Evolutionary conservation across 1,140 invertebrate species (phyloP), one percentile per base, ranked within the genome.

Genomic region (Drosophila mojavensis): DNA sequence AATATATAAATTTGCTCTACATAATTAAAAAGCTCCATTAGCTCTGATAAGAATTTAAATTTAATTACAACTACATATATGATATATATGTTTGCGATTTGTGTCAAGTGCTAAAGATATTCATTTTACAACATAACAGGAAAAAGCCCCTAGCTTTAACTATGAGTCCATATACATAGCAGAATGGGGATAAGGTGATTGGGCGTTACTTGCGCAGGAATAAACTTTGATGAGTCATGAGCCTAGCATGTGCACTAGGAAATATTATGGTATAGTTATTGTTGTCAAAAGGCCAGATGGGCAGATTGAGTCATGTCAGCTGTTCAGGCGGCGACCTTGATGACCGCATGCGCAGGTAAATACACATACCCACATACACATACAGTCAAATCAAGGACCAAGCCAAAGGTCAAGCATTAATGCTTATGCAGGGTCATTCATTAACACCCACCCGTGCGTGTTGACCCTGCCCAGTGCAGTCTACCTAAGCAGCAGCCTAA

Each of bases 271-370:
- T 10, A 39, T 39, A 39, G 33, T 39, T 39, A 10, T 11, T 39
- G 36, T 39, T 39, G 36, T 10, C 36, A 39, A 39, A 39, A 39
- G 36, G 43, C 17, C 43, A 47, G 17, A 47, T 51, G 20, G 13
- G 47, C 10, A 20, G 24, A 62, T 84, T 85, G 81, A 85, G 82
- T 85, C 83, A 86, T 81, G 79, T 79, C 76, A 88, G 79, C 83
- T 86, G 51, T 61, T 75, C 45, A 56, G 63, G 26, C 47, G 56
- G 51, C 53, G 83, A 89, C 83, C 83, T 88, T 88, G 81, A 56
- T 81, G 70, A 86, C 82, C 82, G 82, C 81, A 85, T 85, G 83
- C 77, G 84, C 79, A 69, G 69, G 66, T 75, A 54, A 53, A 65
- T 48, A 48, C 63, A 65, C 54, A 11, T 28, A 43, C 54, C 48